phyloP scores from a whole-genome alignment of 1,140 invertebrate genomes.

The Drosophila bifasciata region DNA sequence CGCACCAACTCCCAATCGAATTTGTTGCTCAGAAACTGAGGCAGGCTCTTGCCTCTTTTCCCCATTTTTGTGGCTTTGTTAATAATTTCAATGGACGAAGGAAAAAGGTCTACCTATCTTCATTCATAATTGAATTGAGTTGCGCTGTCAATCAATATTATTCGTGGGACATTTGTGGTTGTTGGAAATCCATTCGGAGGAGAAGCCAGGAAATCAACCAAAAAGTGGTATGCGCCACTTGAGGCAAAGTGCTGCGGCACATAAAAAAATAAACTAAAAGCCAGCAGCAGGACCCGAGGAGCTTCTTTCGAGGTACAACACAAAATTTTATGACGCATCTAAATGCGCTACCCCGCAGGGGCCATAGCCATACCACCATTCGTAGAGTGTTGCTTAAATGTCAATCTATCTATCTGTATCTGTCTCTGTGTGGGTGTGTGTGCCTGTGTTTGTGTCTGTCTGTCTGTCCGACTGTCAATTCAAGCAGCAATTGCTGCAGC shows the following conservation, averaged over 20 bases:
- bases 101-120: not conserved
- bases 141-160: constrained; percentile 29
- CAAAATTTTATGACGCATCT: constrained; percentile 78
- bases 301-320: constrained; percentile 30
- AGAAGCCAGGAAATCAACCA: constrained; percentile 58
- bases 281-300: not conserved
- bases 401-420: constrained; percentile 66
- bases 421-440: too few species aligned
- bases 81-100: constrained; percentile 26
- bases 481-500: constrained; percentile 67
- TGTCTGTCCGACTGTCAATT: constrained; percentile 77
- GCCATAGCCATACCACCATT: too few species aligned
- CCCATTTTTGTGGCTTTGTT: constrained; percentile 35
- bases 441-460: not conserved
- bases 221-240: constrained; percentile 68
- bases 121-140: constrained; percentile 45
- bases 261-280: constrained; percentile 51
- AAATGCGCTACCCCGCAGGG: constrained; percentile 64
- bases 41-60: too few species aligned
- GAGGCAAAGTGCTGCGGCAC: constrained; percentile 63
- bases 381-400: constrained; percentile 78
- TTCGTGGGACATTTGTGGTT: constrained; percentile 2
- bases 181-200: constrained; percentile 12
- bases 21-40: not conserved
- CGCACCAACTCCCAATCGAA: not conserved